These are phyloP conservation scores for Manis pentadactyla DNA, from an alignment of 2,797 vertebrate genomes.

Conservation along the genomic window DNA sequence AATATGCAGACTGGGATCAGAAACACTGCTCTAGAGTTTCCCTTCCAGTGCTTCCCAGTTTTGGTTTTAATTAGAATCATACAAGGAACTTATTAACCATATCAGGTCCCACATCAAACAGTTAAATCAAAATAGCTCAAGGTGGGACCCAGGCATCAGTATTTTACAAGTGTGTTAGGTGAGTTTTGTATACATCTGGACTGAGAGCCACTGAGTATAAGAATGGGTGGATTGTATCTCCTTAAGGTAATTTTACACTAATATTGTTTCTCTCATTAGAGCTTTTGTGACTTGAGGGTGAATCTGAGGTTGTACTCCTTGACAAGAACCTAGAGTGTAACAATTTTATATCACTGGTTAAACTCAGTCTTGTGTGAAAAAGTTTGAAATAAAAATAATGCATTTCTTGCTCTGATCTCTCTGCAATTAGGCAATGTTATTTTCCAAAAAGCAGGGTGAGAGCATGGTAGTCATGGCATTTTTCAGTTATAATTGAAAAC, in stretches of 20 bases:
- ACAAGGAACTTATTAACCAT: not conserved
- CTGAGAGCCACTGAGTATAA: not conserved
- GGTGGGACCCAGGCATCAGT: not conserved
- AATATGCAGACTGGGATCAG: not conserved
- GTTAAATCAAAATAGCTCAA: not conserved
- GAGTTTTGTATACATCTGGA: not conserved
- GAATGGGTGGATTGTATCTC: not conserved
- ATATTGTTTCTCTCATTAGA: not conserved
- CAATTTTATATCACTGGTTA: conserved; percentile 7
- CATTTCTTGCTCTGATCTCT: not conserved
- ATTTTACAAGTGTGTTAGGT: not conserved
- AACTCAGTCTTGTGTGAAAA: not conserved
- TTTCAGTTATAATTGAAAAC: conserved; percentile 35
- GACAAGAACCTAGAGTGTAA: not conserved
- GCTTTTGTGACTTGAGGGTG: not conserved
- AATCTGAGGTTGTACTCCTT: not conserved
- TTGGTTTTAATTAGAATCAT: not conserved
- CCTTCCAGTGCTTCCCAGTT: not conserved
- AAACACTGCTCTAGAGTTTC: not conserved
- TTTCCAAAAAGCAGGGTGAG: not conserved
- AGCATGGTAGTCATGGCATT: not conserved
- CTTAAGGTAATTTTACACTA: not conserved
- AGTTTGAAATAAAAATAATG: conserved; percentile 47
- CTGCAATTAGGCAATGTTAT: conserved; percentile 10
- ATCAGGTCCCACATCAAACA: not conserved